These are phyloP conservation scores for Ischnus inquisitorius DNA, from an alignment of 2,888 invertebrate species.

Conservation along the genomic window DNA sequence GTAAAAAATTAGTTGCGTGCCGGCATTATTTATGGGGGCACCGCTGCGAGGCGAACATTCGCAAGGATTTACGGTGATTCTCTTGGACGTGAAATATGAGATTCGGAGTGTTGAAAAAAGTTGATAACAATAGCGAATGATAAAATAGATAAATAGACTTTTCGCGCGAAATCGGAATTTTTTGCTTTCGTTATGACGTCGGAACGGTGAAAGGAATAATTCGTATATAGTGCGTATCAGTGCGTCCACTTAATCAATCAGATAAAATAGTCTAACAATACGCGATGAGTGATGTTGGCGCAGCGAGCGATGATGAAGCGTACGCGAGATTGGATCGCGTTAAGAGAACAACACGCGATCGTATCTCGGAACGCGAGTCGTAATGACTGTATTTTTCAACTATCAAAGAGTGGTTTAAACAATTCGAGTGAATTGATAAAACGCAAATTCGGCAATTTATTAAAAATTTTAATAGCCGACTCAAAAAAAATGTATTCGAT, in stretches of 20 bases:
- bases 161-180: slow-evolving; percentile 48
- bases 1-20: slow-evolving; percentile 28
- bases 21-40: neutral
- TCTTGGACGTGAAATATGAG: slow-evolving; percentile 30
- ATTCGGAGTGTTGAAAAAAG: slow-evolving; percentile 28
- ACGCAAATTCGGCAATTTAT: no score
- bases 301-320: slow-evolving; percentile 12
- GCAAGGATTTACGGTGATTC: slow-evolving; percentile 39
- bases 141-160: slow-evolving; percentile 14
- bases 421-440: no score
- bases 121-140: slow-evolving; percentile 1
- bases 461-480: no score
- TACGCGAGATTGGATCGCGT: neutral
- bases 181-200: slow-evolving; percentile 40
- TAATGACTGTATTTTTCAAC: neutral
- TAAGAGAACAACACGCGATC: neutral
- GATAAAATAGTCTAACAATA: slow-evolving; percentile 22
- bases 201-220: slow-evolving; percentile 17
- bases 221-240: slow-evolving; percentile 15
- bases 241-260: slow-evolving; percentile 24
- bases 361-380: neutral
- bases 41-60: slow-evolving; percentile 32
- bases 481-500: no score
- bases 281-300: slow-evolving; percentile 26
- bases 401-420: slow-evolving; percentile 19